Base-by-base conservation (phyloP, 2,113 vertebrate genomes). In the Epinephelus moara region DNA sequence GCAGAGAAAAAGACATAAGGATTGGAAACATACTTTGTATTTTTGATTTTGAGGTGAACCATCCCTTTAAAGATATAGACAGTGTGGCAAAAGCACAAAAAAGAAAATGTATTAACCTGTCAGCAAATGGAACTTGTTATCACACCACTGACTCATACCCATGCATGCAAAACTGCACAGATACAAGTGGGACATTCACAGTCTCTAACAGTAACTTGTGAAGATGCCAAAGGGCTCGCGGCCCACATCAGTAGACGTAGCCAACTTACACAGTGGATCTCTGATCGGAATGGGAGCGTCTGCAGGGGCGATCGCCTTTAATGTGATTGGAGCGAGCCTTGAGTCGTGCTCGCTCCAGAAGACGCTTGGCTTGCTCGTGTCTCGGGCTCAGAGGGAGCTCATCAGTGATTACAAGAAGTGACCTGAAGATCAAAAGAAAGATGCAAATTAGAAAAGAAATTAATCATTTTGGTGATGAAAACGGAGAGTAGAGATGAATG, bases 361-460 rank as follows among this genome's bases (percentile, higher is more conserved):
- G 96, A 86, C 95, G 96, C 92, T 97, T 98, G 89, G 96, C 97
- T 90, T 98, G 96, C 88, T 98, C 96, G 15, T 97, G 97, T 89
- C 96, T 95, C 14, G 96, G 95, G 80, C 97, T 99, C 93, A 96
- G 94, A 84, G 94, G 88, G 0, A 96, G 95, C 66, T 97, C 96
- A n/a, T 84, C 95, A n/a, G 81, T 76, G 72, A 67, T 93, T 67
- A 79, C 63, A 75, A 96, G 91, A 84, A 91, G 93, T 72, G 94
- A 94, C 94, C 97, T 98, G 94, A 64, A 11, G 3, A 80, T 47
- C 12, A 19, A 73, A 18, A 80, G 11, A 72, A 21, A 72, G 23
- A 78, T 30, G 18, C 23, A 61, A 37, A 56, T 18, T 4, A 64
- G n/a, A 37, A 53, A 12, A 21, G 11, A 70, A 27, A 70, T 25